Percentiles rank a stretch among this genome's conserved stretches.
Evolutionary conservation across 2,113 vertebrate species (phyloP).

Genomic region (Varanus komodoensis): DNA sequence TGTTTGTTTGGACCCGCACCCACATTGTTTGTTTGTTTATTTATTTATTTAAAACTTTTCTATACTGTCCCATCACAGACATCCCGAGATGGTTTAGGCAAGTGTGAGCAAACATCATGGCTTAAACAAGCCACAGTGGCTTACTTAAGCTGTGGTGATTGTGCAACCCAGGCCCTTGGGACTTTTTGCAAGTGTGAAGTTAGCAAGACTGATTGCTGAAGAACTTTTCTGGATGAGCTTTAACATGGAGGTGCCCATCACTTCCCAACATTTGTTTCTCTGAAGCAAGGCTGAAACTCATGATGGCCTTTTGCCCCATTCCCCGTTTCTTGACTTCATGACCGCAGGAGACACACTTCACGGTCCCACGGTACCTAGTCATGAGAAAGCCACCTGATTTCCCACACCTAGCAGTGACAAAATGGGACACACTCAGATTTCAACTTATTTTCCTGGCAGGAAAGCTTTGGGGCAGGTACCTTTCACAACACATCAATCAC

Average conservation of each 20-base stretch:
- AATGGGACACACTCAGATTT: background rate
- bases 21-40: no score
- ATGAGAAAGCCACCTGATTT: background rate
- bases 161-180: no score
- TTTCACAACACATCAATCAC: background rate
- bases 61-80: no score
- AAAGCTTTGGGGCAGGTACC: background rate
- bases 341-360: background rate
- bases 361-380: background rate
- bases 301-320: background rate
- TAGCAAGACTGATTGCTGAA: background rate
- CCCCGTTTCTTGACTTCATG: background rate
- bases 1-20: no score
- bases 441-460: constrained; percentile 3
- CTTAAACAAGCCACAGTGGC: no score
- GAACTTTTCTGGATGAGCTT: background rate
- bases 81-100: no score
- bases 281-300: background rate
- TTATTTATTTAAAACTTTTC: no score
- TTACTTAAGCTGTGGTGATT: no score
- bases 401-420: background rate
- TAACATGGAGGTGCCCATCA: background rate
- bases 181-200: background rate
- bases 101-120: no score
- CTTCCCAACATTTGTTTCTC: background rate